These are phyloP conservation scores for Anoura caudifer DNA, from an alignment of 2,113 vertebrate species.

Conservation along the genomic window DNA sequence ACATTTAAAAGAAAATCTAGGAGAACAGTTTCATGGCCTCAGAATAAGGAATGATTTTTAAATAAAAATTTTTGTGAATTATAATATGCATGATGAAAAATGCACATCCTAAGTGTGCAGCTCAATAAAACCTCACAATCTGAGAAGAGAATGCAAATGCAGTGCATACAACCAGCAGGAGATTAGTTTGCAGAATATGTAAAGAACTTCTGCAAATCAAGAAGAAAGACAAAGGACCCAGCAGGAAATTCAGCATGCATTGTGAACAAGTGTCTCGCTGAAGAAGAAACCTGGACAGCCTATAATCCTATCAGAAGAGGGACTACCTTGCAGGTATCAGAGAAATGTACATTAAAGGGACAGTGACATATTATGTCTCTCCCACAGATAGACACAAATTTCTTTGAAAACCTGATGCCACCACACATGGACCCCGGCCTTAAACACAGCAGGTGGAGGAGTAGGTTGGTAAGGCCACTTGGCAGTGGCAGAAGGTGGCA, in stretches of 20 bases:
- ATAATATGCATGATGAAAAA: not conserved
- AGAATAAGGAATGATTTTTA: not conserved
- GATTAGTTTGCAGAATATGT: not conserved
- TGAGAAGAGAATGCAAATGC: not conserved
- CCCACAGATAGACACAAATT: not conserved
- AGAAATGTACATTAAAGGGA: not conserved
- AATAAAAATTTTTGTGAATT: not conserved
- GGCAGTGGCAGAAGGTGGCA: not conserved
- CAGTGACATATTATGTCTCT: not conserved
- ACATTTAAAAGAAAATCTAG: not conserved
- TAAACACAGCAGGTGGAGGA: not conserved
- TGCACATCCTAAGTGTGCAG: too few relatives aligned
- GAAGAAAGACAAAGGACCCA: not conserved
- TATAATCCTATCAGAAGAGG: not conserved
- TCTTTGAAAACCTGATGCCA: too few relatives aligned
- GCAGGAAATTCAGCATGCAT: not conserved
- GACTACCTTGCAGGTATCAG: not conserved
- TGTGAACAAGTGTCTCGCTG: not conserved
- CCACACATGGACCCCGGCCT: not conserved
- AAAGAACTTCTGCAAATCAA: not conserved
- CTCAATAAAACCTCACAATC: not conserved
- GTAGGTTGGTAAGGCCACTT: not conserved
- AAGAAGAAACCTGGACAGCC: not conserved
- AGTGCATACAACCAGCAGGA: not conserved
- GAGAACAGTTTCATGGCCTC: constrained; percentile 1